phyloP scores from a whole-genome alignment of 2,888 invertebrate species.

The Limulus polyphemus region DNA sequence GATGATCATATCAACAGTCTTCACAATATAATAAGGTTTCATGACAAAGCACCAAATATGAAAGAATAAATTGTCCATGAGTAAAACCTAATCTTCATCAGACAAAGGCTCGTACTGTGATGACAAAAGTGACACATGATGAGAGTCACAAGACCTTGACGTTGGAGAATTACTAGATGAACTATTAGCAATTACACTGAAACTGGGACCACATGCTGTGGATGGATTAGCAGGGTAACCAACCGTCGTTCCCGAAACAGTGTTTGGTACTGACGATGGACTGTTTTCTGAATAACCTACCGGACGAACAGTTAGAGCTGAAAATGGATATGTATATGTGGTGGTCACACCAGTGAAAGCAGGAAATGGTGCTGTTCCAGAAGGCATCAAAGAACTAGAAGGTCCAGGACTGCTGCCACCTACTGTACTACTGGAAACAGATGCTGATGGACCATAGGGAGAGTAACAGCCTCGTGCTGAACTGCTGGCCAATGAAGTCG shows the following conservation, averaged over 20 bases:
- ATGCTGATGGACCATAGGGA: slow-evolving; percentile 13
- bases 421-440: slow-evolving; percentile 11
- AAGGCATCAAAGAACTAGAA: slow-evolving; percentile 11
- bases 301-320: slow-evolving; percentile 33
- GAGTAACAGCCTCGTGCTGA: slow-evolving; percentile 10
- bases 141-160: slow-evolving; percentile 11
- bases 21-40: too few relatives aligned
- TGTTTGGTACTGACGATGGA: slow-evolving; percentile 6
- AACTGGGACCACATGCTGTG: slow-evolving; percentile 8
- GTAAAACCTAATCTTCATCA: slow-evolving; percentile 60
- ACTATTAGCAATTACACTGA: slow-evolving; percentile 9
- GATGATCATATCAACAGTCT: too few relatives aligned
- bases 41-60: too few relatives aligned
- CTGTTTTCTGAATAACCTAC: slow-evolving; percentile 15
- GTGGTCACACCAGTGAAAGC: slow-evolving; percentile 24
- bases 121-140: slow-evolving; percentile 19
- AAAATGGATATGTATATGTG: slow-evolving; percentile 54
- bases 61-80: too few relatives aligned
- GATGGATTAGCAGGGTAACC: slow-evolving; percentile 7
- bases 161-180: slow-evolving; percentile 19
- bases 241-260: slow-evolving; percentile 20
- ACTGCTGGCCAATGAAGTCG: too few relatives aligned
- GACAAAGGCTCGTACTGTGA: slow-evolving; percentile 79
- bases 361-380: slow-evolving; percentile 5
- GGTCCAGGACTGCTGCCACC: slow-evolving; percentile 14